Evolutionary conservation across 2,888 invertebrate species (phyloP), one percentile per base, ranked within the genome.

Genomic region (Melanophora roralis): DNA sequence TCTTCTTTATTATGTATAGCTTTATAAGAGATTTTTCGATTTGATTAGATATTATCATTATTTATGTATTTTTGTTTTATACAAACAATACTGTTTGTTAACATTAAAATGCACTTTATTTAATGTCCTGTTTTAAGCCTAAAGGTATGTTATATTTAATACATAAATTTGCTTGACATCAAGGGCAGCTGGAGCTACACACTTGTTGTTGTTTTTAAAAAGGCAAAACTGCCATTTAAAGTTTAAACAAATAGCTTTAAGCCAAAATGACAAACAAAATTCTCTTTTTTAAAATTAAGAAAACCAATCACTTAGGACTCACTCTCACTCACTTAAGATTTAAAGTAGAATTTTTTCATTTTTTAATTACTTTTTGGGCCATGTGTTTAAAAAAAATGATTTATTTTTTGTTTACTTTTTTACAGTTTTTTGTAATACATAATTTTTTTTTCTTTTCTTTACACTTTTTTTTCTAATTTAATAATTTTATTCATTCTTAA

Each of bases 71-170:
- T 45, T 45, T 4, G 2, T 19, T n/a, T n/a, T n/a, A 19, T 19
- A 6, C 34, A 64, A 49, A 36, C 9, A 23, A 36, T 27, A 7
- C 40, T n/a, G 4, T 32, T 27, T 27, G 27, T 1, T 16, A 45
- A 45, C 1, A 60, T 36, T 36, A 57, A 1, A 34, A 73, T 45
- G 23, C 19, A 47, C 11, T 47, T 45, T 72, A 16, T 36, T 53
- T 34, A 23, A 36, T 36, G 27, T 3, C 6, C 27, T 27, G 27
- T 6, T 38, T 8, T 45, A 9, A 40, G 49, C 69, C 76, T 57
- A 2, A 69, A 64, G 69, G 49, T 49, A 40, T 36, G 62, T 23
- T 19, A 5, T 55, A 5, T 53, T 75, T 68, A 55, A 14, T 27
- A 45, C 19, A 59, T 27, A 47, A 64, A 64, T 9, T 32, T 71